A percentile compares a stretch with the other conserved stretches of the same genome.
These are phyloP conservation scores for Syrista parreyssii DNA, from an alignment of 2,888 invertebrate genomes.

Conservation along the genomic window DNA sequence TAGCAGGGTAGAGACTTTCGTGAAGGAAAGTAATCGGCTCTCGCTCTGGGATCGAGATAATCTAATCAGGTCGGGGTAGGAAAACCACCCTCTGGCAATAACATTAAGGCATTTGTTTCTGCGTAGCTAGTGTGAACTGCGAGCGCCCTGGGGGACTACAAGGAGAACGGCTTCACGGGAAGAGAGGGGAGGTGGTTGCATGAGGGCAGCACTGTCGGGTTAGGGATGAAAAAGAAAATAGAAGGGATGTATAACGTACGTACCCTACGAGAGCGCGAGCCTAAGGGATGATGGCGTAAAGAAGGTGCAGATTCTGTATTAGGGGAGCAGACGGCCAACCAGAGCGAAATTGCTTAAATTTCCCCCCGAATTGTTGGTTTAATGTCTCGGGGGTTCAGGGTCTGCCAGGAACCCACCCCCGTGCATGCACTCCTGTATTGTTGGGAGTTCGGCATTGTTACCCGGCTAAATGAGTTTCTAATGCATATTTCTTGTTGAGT, in stretches of 20 bases:
- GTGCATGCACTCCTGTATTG: background rate
- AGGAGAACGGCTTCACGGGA: background rate
- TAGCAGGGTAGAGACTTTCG: background rate
- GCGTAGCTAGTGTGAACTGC: background rate
- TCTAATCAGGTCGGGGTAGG: background rate
- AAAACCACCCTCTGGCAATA: background rate
- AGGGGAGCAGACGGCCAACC: background rate
- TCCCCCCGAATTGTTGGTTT: constrained; percentile 23
- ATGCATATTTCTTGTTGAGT: constrained; percentile 23
- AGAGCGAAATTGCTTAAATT: constrained; percentile 22
- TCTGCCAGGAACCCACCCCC: background rate
- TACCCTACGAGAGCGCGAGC: background rate
- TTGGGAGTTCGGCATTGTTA: constrained; percentile 19
- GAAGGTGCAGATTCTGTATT: background rate
- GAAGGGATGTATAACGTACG: background rate
- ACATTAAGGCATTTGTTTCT: background rate
- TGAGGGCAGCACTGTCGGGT: background rate
- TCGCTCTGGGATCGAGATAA: background rate
- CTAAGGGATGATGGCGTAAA: background rate
- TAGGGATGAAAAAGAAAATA: background rate
- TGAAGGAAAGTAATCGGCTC: background rate
- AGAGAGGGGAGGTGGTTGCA: too few relatives aligned
- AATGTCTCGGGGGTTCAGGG: background rate
- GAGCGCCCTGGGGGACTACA: background rate
- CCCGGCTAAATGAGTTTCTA: constrained; percentile 23